Evolutionary conservation across 2,113 vertebrate species (phyloP).

Genomic region (Parus major): DNA sequence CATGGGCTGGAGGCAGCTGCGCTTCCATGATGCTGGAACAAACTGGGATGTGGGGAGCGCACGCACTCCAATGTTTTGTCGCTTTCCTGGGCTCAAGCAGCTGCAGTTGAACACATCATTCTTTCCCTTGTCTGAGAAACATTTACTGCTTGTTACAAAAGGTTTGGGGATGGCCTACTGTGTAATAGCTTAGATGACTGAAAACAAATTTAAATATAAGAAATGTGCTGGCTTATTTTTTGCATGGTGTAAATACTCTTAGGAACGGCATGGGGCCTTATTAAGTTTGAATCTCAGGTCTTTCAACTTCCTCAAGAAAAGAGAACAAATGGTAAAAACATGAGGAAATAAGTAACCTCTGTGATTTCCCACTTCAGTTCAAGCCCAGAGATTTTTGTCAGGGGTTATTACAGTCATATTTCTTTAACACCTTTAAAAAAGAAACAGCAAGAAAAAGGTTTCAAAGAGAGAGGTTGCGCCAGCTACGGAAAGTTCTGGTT

Average conservation of each 20-base stretch:
- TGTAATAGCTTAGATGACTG: conserved; percentile 77
- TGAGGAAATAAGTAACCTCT: conserved; percentile 88
- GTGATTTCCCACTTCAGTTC: conserved; percentile 92
- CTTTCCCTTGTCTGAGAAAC: conserved; percentile 71
- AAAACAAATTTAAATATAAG: conserved; percentile 85
- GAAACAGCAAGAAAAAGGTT: conserved; percentile 81
- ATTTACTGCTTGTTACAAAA: conserved; percentile 75
- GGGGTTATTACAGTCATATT: conserved; percentile 96
- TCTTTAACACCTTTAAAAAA: conserved; percentile 86
- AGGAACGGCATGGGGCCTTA: conserved; percentile 80
- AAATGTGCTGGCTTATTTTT: conserved; percentile 76
- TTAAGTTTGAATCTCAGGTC: conserved; percentile 82
- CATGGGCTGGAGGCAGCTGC: background rate
- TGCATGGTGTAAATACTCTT: conserved; percentile 78
- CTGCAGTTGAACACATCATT: conserved; percentile 73
- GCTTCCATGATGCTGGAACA: background rate
- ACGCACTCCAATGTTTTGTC: conserved; percentile 70
- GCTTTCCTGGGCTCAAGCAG: conserved; percentile 58
- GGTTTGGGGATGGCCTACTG: conserved; percentile 75
- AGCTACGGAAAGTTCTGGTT: conserved; percentile 52
- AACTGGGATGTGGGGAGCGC: conserved; percentile 29
- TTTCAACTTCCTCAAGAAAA: conserved; percentile 79
- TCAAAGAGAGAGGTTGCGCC: conserved; percentile 71
- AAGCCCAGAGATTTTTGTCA: conserved; percentile 95
- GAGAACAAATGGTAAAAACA: conserved; percentile 89